These are phyloP conservation scores for Drosophila sp. DNA, from an alignment of 1,140 invertebrate genomes.

Conservation along the genomic window DNA sequence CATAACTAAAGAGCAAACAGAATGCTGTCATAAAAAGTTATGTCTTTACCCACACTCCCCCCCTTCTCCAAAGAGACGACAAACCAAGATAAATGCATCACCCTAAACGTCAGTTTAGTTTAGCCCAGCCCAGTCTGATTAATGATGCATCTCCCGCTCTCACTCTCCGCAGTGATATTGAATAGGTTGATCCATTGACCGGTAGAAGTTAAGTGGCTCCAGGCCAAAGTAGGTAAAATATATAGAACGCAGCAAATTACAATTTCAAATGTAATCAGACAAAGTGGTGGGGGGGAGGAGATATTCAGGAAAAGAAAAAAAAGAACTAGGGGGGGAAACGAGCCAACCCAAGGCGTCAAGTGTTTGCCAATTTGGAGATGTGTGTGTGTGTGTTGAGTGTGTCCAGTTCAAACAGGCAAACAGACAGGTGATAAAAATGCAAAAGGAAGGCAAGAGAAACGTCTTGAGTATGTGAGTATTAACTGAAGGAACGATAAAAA, in stretches of 20 bases:
- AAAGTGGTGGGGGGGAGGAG: slow-evolving; percentile 82
- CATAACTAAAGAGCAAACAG: background rate
- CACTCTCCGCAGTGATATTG: slow-evolving; percentile 34
- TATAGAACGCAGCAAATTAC: slow-evolving; percentile 73
- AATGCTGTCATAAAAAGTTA: background rate
- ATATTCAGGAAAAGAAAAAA: background rate
- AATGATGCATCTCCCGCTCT: slow-evolving; percentile 38
- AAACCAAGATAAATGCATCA: background rate
- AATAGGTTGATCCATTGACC: slow-evolving; percentile 77
- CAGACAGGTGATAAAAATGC: slow-evolving; percentile 80
- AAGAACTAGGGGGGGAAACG: slow-evolving; percentile 18
- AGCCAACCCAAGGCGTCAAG: slow-evolving; percentile 20
- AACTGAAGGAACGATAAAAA: slow-evolving; percentile 75
- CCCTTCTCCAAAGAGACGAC: no score
- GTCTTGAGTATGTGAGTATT: slow-evolving; percentile 67
- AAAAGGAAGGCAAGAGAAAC: slow-evolving; percentile 30
- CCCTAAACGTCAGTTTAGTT: background rate
- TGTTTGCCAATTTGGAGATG: slow-evolving; percentile 29
- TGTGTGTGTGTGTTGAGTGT: slow-evolving; percentile 31
- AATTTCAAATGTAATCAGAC: slow-evolving; percentile 83
- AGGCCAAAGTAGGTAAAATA: slow-evolving; percentile 46
- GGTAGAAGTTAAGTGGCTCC: slow-evolving; percentile 48
- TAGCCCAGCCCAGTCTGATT: slow-evolving; percentile 46
- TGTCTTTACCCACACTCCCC: background rate
- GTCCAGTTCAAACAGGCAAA: slow-evolving; percentile 52